These are phyloP conservation scores for Cerastoderma edule DNA, from an alignment of 2,888 invertebrate species.

Conservation along the genomic window DNA sequence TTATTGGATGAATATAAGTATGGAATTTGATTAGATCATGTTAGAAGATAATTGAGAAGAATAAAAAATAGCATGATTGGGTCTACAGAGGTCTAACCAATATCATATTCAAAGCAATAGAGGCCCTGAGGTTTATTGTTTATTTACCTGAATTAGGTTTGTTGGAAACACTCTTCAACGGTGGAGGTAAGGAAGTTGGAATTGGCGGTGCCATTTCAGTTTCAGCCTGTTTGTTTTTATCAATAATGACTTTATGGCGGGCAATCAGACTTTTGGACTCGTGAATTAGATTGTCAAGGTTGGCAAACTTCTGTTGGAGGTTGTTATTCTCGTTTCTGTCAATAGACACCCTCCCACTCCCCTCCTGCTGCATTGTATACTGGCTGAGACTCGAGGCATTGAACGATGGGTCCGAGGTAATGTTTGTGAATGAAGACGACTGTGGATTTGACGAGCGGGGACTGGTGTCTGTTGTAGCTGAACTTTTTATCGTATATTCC, in stretches of 20 bases:
- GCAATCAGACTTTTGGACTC: constrained; percentile 67
- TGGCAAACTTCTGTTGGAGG: constrained; percentile 65
- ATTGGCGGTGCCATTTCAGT: constrained; percentile 13
- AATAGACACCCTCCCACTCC: constrained; percentile 2
- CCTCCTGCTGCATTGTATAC: constrained; percentile 44
- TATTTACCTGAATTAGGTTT: neutral
- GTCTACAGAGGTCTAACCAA: too few species aligned
- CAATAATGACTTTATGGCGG: constrained; percentile 66
- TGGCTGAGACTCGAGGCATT: constrained; percentile 54
- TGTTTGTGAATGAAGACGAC: constrained; percentile 57
- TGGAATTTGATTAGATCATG: too few species aligned
- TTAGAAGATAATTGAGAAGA: too few species aligned
- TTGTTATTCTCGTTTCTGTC: constrained; percentile 43
- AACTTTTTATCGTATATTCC: constrained; percentile 43
- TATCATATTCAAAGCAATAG: too few species aligned
- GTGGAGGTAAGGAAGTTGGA: constrained; percentile 21
- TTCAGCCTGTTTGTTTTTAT: constrained; percentile 57
- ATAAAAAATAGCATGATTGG: too few species aligned
- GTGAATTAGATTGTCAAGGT: constrained; percentile 64
- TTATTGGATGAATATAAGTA: too few species aligned
- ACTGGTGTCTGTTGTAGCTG: constrained; percentile 50
- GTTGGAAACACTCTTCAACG: constrained; percentile 13
- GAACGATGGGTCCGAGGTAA: constrained; percentile 54
- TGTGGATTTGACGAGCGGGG: constrained; percentile 45
- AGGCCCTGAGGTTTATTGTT: too few species aligned